A percentile compares a stretch with the other conserved stretches of the same genome.
Evolutionary conservation across 2,113 vertebrate species (phyloP).

Genomic region (Tragelaphus scriptus): DNA sequence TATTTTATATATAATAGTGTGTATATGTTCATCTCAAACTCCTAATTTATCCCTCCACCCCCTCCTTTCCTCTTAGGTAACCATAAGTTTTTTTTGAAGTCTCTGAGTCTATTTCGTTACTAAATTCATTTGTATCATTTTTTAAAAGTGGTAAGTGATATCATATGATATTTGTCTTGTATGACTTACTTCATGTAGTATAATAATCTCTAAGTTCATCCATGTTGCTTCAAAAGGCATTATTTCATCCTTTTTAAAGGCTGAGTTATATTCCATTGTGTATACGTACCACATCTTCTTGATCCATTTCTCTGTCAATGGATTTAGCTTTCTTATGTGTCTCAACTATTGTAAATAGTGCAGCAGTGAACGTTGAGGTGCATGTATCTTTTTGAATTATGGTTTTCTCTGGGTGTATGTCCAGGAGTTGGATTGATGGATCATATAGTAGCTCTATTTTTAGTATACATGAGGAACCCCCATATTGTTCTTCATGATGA

Average conservation of each 20-base stretch:
- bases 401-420: not conserved
- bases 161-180: not conserved
- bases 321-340: not conserved
- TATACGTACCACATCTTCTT: not conserved
- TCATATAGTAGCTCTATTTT: not conserved
- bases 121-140: not conserved
- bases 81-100: not conserved
- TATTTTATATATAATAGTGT: not conserved
- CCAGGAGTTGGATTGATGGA: not conserved
- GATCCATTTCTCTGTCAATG: not conserved
- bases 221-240: not conserved
- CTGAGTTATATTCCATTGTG: not conserved
- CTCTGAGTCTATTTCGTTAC: not conserved
- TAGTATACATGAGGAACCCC: not conserved
- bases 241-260: not conserved
- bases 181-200: not conserved
- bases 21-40: not conserved
- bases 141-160: not conserved
- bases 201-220: not conserved
- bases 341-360: not conserved
- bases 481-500: not conserved
- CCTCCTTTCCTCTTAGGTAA: not conserved
- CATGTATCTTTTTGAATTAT: not conserved
- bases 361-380: not conserved
- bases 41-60: not conserved